Conservation (phyloP, 2,113 vertebrate species). For the Gobiocypris rarus region DNA sequence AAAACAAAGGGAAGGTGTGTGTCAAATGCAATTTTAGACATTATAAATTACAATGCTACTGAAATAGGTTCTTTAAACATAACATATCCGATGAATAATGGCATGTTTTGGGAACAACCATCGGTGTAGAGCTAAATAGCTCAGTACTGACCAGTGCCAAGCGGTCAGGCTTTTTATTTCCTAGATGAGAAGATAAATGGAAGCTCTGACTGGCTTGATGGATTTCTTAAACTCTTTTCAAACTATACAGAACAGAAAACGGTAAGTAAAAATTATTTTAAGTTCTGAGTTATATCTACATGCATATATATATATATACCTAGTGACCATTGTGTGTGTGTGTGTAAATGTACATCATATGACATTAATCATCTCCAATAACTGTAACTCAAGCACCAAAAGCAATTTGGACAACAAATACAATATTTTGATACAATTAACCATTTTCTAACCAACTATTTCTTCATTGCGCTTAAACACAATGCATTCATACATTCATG, state of each 20-base stretch:
- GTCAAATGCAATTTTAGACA: constrained; percentile 50
- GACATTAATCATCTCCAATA: background rate
- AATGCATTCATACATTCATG: no score
- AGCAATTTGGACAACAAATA: no score
- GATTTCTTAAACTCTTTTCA: constrained; percentile 4
- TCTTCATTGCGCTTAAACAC: background rate
- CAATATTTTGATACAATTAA: no score
- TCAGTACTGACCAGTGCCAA: background rate
- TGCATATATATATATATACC: background rate
- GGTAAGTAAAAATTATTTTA: background rate
- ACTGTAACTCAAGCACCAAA: background rate
- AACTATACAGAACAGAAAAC: background rate
- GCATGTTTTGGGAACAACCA: background rate
- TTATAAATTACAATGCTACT: constrained; percentile 21
- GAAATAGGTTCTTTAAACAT: constrained; percentile 12
- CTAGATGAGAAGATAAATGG: background rate
- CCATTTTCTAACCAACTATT: no score
- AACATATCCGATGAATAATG: constrained; percentile 45
- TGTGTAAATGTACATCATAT: background rate
- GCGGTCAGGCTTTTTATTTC: constrained; percentile 45
- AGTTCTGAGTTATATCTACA: background rate
- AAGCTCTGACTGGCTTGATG: constrained; percentile 2
- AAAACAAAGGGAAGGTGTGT: constrained; percentile 25
- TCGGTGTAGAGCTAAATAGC: background rate
- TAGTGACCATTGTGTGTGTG: background rate